Evolutionary conservation across 2,888 invertebrate genomes (phyloP).

Genomic region (Lordiphosa andalusiaca): DNA sequence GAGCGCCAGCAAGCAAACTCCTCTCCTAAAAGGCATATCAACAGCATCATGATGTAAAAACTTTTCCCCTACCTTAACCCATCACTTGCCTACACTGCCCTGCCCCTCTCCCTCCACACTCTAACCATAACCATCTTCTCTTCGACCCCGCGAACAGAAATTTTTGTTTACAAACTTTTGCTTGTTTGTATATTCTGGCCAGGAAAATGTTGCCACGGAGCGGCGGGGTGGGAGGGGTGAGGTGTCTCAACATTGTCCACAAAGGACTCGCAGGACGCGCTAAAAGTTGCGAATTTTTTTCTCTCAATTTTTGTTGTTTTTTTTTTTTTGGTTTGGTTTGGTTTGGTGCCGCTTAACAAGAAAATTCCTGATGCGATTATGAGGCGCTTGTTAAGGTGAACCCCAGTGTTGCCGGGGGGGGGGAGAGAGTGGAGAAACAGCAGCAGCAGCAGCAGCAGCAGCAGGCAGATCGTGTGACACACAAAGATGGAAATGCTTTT

Average conservation of each 20-base stretch:
- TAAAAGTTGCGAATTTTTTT: constrained; percentile 58
- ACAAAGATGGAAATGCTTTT: constrained; percentile 36
- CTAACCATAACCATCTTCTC: constrained; percentile 25
- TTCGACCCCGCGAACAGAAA: constrained; percentile 59
- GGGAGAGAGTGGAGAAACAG: no score
- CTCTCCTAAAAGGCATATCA: constrained; percentile 59
- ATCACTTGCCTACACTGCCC: constrained; percentile 40
- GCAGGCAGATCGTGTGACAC: constrained; percentile 34
- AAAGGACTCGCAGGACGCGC: constrained; percentile 57
- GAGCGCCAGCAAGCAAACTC: constrained; percentile 15
- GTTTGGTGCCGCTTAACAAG: constrained; percentile 53
- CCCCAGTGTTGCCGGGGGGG: constrained; percentile 9
- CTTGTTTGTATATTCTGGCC: constrained; percentile 67
- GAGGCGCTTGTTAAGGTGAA: constrained; percentile 64
- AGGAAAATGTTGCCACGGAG: background rate
- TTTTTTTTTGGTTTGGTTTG: constrained; percentile 28
- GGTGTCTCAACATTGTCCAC: constrained; percentile 54
- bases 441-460: constrained; percentile 7
- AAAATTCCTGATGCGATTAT: constrained; percentile 72
- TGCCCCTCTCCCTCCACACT: constrained; percentile 6
- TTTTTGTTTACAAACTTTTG: constrained; percentile 76
- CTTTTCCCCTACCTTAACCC: constrained; percentile 56
- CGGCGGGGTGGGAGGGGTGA: constrained; percentile 2
- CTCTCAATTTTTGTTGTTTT: constrained; percentile 15
- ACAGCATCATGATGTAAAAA: constrained; percentile 76